Conservation (phyloP, 2,888 invertebrate genomes). For the Gastracanthus pulcherrimus region DNA sequence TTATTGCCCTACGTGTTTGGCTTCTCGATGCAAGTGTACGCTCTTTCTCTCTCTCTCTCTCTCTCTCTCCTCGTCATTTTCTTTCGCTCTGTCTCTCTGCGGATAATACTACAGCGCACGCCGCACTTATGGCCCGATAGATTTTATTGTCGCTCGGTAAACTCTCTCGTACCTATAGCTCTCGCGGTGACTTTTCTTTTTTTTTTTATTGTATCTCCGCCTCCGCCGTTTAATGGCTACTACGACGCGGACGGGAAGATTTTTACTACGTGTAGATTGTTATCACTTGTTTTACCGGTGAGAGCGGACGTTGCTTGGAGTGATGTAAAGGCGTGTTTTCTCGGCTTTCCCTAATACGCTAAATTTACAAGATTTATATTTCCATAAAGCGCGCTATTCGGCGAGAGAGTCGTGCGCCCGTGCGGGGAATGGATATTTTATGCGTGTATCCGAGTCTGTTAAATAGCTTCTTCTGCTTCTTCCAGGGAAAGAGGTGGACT, state of each 20-base stretch:
- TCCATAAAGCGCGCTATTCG: slow-evolving; percentile 33
- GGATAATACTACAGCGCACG: neutral
- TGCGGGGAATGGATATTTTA: slow-evolving; percentile 25
- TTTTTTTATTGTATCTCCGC: neutral
- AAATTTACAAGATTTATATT: slow-evolving; percentile 54
- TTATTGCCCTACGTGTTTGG: slow-evolving; percentile 51
- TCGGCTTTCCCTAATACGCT: slow-evolving; percentile 47
- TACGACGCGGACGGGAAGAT: slow-evolving; percentile 18
- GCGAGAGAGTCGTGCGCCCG: neutral
- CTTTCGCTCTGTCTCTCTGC: neutral
- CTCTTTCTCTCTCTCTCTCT: slow-evolving; percentile 14
- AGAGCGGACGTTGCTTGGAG: neutral
- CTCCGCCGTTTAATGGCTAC: slow-evolving; percentile 36
- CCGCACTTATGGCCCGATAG: slow-evolving; percentile 16
- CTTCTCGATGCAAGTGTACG: slow-evolving; percentile 11
- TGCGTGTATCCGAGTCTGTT: slow-evolving; percentile 2
- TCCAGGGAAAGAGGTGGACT: neutral
- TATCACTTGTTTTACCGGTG: slow-evolving; percentile 42
- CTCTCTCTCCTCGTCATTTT: slow-evolving; percentile 25
- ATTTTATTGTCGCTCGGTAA: slow-evolving; percentile 53
- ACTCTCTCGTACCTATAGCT: neutral
- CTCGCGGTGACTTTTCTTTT: slow-evolving; percentile 2
- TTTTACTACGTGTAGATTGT: slow-evolving; percentile 55
- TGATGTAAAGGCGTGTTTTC: slow-evolving; percentile 41
- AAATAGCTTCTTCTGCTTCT: slow-evolving; percentile 34